Conservation (phyloP, 2,888 invertebrate species). For the Urechis unicinctus region DNA sequence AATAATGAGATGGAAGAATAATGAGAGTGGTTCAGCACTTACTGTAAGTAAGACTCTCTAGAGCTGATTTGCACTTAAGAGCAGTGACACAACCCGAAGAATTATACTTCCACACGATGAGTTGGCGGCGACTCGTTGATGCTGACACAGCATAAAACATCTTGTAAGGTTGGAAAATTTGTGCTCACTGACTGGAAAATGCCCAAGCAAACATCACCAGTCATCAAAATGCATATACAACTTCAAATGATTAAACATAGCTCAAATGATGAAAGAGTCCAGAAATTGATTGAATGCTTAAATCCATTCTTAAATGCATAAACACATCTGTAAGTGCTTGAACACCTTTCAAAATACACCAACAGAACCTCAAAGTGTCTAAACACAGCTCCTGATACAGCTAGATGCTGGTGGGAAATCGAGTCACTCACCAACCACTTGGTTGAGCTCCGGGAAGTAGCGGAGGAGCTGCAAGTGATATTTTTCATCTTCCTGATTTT, state of each 20-base stretch:
- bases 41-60: slow-evolving; percentile 48
- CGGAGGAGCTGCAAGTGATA: slow-evolving; percentile 42
- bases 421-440: slow-evolving; percentile 37
- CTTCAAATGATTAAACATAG: too few relatives aligned
- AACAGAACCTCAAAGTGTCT: too few relatives aligned
- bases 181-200: too few relatives aligned
- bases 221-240: too few relatives aligned
- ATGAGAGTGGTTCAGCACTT: slow-evolving; percentile 18
- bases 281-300: too few relatives aligned
- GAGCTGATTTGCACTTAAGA: slow-evolving; percentile 33
- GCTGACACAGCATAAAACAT: slow-evolving; percentile 27
- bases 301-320: too few relatives aligned
- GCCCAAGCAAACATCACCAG: too few relatives aligned
- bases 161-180: too few relatives aligned
- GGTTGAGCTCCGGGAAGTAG: slow-evolving; percentile 43
- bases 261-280: neutral
- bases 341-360: too few relatives aligned
- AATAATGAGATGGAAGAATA: too few relatives aligned
- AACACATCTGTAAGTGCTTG: too few relatives aligned
- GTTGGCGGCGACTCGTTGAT: slow-evolving; percentile 43
- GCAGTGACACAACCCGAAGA: slow-evolving; percentile 46
- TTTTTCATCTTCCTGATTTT: slow-evolving; percentile 44
- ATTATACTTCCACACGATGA: slow-evolving; percentile 49
- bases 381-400: too few relatives aligned
- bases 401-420: neutral